Base-by-base conservation (phyloP, 1,140 invertebrate species). In the Saccostrea echinata region DNA sequence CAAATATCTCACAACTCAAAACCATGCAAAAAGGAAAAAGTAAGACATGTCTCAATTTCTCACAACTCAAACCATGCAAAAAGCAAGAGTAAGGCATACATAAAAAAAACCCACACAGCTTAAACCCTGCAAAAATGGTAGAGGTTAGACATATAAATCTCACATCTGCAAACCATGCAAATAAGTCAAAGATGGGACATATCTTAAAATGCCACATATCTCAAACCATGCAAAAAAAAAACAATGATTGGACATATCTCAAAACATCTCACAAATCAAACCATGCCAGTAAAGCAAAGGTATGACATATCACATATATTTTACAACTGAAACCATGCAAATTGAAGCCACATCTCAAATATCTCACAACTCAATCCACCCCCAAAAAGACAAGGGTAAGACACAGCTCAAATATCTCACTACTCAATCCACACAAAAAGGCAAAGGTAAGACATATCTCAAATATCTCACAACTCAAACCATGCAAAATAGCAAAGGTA, bases 221-320 rank as follows among this genome's bases (percentile, higher is more conserved):
- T n/a, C n/a, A n/a, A n/a, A n/a, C n/a, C n/a, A n/a, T n/a, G n/a
- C n/a, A n/a, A n/a, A n/a, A n/a, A n/a, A n/a, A n/a, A n/a, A n/a
- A n/a, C n/a, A n/a, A n/a, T n/a, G n/a, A n/a, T n/a, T n/a, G n/a
- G n/a, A n/a, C n/a, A n/a, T n/a, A n/a, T n/a, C n/a, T n/a, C n/a
- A n/a, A n/a, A n/a, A n/a, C n/a, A n/a, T 99, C 84, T 97, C 98
- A 0, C 97, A 97, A 93, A 95, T 99, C 30, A 96, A 98, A 91
- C 99, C 99, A 24, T 96, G 98, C n/a, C 88, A 90, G 91, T 57
- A 90, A 91, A 80, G 92, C 91, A n/a, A 94, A 93, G 92, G 94
- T 95, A 87, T 84, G 90, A 86, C 21, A 18, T 24, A 80, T 80
- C 35, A 9, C 71, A 80, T 21, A 71, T 55, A 55, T 13, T 16